These are phyloP conservation scores for Potamarius usumacintae DNA, from an alignment of 2,113 vertebrate species.

Conservation along the genomic window DNA sequence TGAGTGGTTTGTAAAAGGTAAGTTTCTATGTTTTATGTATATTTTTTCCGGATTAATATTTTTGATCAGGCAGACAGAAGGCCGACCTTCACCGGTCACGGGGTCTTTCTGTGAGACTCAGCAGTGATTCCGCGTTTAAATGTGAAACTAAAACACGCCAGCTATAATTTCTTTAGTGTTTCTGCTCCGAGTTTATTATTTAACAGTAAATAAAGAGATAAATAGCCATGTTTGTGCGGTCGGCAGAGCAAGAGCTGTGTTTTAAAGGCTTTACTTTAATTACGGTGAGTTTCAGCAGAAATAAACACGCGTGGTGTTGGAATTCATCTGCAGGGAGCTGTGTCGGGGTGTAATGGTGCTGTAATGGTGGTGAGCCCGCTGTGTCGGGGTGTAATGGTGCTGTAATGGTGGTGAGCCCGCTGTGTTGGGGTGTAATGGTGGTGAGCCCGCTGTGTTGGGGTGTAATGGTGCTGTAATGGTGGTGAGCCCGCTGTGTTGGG, in stretches of 20 bases:
- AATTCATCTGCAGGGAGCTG: neutral
- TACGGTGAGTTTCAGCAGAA: slow-evolving; percentile 76
- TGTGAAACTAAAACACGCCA: slow-evolving; percentile 44
- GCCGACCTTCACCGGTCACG: too few species aligned
- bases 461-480: neutral
- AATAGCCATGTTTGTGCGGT: slow-evolving; percentile 79
- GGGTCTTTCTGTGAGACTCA: neutral
- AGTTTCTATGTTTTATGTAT: neutral
- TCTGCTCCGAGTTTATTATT: neutral
- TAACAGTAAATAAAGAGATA: neutral
- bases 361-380: neutral
- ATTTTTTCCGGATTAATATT: neutral
- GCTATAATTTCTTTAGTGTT: neutral
- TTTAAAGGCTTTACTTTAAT: slow-evolving; percentile 83
- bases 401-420: neutral
- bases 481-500: too few species aligned
- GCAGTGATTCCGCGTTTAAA: slow-evolving; percentile 13
- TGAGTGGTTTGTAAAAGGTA: neutral
- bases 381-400: neutral
- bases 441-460: too few species aligned
- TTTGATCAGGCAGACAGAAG: neutral
- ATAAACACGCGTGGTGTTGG: neutral
- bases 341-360: neutral
- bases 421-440: neutral
- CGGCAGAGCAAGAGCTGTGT: slow-evolving; percentile 55